phyloP scores from a whole-genome alignment of 53 echinoderm and acorn worm species.

The Holothuria scabra region DNA sequence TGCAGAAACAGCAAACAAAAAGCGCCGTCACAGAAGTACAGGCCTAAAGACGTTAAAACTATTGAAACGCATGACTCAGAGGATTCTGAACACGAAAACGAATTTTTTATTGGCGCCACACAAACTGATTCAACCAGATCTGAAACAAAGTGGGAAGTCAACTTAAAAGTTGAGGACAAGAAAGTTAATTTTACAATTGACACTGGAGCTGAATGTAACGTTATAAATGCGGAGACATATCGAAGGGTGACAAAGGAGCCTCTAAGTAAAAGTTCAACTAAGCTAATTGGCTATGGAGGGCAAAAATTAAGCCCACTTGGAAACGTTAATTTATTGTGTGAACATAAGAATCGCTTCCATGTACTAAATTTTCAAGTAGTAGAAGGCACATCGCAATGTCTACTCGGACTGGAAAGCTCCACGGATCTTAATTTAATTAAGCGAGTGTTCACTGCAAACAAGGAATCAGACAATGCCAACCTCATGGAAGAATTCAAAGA shows the following conservation, averaged over 20 bases:
- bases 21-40: no score
- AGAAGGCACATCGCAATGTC: no score
- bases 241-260: neutral
- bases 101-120: no score
- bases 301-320: no score
- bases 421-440: conserved; percentile 11
- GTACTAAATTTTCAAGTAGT: no score
- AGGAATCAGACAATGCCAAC: neutral
- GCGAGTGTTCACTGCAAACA: neutral
- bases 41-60: no score
- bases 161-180: neutral
- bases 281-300: neutral
- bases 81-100: no score
- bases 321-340: no score
- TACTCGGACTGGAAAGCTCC: neutral
- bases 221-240: neutral
- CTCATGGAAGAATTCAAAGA: conserved; percentile 6
- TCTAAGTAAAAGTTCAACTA: neutral
- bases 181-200: neutral
- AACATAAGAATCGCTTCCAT: no score
- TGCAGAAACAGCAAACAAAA: neutral
- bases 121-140: no score
- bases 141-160: conserved; percentile 32
- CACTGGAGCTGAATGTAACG: conserved; percentile 17
- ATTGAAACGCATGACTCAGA: no score